These are phyloP conservation scores for Gortyna flavago DNA, from an alignment of 2,888 invertebrate genomes.

Conservation along the genomic window DNA sequence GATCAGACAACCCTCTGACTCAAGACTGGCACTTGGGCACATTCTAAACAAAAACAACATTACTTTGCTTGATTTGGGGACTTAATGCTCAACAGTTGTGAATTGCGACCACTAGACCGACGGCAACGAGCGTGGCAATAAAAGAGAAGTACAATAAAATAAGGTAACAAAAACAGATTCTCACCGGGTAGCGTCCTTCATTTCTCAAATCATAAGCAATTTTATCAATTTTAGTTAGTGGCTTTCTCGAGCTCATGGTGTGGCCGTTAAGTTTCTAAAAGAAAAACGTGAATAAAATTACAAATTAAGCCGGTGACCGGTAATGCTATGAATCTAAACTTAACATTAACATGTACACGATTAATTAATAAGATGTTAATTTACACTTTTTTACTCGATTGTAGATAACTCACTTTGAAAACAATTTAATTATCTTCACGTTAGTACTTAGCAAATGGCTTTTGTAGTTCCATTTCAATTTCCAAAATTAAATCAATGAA, in stretches of 20 bases:
- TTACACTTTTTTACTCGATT: not conserved
- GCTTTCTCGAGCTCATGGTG: constrained; percentile 42
- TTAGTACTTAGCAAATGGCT: too few species aligned
- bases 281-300: constrained; percentile 6
- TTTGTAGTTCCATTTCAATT: constrained; percentile 11
- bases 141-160: not conserved
- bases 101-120: not conserved
- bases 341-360: too few species aligned
- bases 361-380: not conserved
- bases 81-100: not conserved
- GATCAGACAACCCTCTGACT: not conserved
- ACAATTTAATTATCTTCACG: not conserved
- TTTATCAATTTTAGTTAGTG: constrained; percentile 37
- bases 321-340: not conserved
- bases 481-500: not conserved
- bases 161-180: not conserved
- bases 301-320: constrained; percentile 17
- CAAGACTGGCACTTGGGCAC: not conserved
- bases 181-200: constrained; percentile 35
- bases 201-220: constrained; percentile 5
- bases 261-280: not conserved
- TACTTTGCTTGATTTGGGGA: not conserved
- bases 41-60: not conserved
- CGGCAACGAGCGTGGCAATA: not conserved
- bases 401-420: not conserved